Evolutionary conservation across 64 coral and sea anemone genomes (phyloP), one percentile per base, ranked within the genome.

Genomic region (Acropora tenuis): DNA sequence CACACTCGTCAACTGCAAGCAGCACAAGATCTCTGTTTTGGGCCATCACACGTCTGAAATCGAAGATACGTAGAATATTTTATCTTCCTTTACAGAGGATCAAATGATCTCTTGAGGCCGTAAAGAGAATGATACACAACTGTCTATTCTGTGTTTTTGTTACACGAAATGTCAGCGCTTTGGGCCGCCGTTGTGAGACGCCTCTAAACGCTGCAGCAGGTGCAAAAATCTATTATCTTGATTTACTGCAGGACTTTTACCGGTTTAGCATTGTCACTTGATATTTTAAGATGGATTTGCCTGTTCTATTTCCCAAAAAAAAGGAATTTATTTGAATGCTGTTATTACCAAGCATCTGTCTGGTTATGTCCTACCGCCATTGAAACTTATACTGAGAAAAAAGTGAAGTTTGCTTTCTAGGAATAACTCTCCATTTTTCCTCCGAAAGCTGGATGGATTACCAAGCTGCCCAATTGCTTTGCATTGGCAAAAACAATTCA

Each of bases 1-100:
- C 82, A n/a, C 63, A 85, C 6, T 85, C 82, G n/a, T 85, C 82
- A 8, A 85, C 82, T 48, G 82, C 82, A 9, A 85, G 4, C 18
- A 85, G 49, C 6, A 85, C 63, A 48, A 71, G 61, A 48, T 68
- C 66, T 6, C 44, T 3, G 44, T 47, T 85, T 1, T 85, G 9
- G 7, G 59, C 82, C 63, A 58, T 58, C 82, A 71, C 50, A 30
- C 16, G 30, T 30, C 30, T 30, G 30, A 30, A 30, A 0, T 30
- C 30, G 30, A 30, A 30, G 30, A 30, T 30, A 30, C 30, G 30
- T 30, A 30, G 30, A 30, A 30, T 30, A 30, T 30, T 30, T 30
- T 17, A 20, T 8, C 43, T 1, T 43, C 42, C 12, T n/a, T 42
- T 42, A 63, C 11, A 63, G 13, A 8, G 55, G 11, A 19, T 63